Conservation (phyloP, 2,113 vertebrate genomes). For the Hucho hucho region DNA sequence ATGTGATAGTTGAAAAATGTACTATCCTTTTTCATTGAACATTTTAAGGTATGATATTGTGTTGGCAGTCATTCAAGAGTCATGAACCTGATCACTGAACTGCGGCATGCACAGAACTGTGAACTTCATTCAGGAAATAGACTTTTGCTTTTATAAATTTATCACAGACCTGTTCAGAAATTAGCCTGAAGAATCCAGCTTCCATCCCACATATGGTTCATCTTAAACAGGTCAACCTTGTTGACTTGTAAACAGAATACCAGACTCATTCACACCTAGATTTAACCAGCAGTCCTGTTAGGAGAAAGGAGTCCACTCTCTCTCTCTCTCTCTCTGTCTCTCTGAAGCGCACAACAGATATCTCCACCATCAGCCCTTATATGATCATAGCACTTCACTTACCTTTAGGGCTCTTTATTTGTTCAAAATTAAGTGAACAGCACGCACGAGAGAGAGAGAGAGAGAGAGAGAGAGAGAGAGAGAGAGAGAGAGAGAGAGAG, state of each 20-base stretch:
- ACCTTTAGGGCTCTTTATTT: not conserved
- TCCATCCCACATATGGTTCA: not conserved
- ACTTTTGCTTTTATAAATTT: not conserved
- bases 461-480: too few species aligned
- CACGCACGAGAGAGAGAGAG: too few species aligned
- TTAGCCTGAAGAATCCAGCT: slow-evolving; percentile 1
- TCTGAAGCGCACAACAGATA: not conserved
- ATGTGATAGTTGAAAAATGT: too few species aligned
- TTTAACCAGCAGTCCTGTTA: not conserved
- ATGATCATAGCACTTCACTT: not conserved
- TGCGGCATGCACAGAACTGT: not conserved
- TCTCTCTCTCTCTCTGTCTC: not conserved
- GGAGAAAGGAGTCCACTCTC: not conserved
- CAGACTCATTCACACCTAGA: slow-evolving; percentile 6
- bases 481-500: too few species aligned
- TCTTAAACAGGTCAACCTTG: not conserved
- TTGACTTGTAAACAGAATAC: slow-evolving; percentile 4
- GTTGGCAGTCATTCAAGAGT: not conserved
- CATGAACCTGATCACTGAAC: not conserved
- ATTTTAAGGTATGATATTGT: not conserved
- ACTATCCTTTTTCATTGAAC: not conserved
- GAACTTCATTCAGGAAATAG: too few species aligned
- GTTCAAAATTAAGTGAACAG: slow-evolving; percentile 1
- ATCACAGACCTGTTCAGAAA: not conserved
- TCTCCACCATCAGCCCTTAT: not conserved